Percentiles rank a stretch among this genome's conserved stretches.
These are phyloP conservation scores for Aethes cnicana DNA, from an alignment of 2,888 invertebrate genomes.

Conservation along the genomic window DNA sequence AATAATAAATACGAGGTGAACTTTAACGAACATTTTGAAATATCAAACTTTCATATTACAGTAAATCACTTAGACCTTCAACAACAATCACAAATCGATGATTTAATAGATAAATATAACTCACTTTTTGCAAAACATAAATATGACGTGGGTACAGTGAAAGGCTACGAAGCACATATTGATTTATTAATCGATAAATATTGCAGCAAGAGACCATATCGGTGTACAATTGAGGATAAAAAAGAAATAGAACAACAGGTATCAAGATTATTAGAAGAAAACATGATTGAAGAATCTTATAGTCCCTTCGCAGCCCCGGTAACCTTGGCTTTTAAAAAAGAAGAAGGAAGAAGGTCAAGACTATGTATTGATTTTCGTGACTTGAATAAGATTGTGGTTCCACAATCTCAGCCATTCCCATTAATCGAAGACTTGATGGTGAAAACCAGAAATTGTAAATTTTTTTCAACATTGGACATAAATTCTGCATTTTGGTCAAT, in stretches of 20 bases:
- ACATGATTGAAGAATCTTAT: constrained; percentile 36
- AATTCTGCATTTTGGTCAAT: constrained; percentile 52
- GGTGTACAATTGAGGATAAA: constrained; percentile 35
- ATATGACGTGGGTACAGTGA: constrained; percentile 32
- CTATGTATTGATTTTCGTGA: constrained; percentile 45
- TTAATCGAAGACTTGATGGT: constrained; percentile 41
- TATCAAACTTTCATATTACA: constrained; percentile 6
- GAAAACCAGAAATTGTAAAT: constrained; percentile 41
- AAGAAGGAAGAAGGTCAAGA: constrained; percentile 39
- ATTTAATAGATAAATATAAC: constrained; percentile 8
- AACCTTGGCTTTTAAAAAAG: constrained; percentile 36
- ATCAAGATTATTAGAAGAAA: constrained; percentile 31
- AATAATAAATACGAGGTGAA: constrained; percentile 7
- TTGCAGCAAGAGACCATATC: constrained; percentile 35
- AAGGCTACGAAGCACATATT: constrained; percentile 25
- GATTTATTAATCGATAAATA: constrained; percentile 22
- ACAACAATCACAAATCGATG: constrained; percentile 19
- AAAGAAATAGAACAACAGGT: constrained; percentile 35
- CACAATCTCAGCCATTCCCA: constrained; percentile 43
- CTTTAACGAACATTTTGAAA: constrained; percentile 11
- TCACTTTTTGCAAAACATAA: constrained; percentile 35
- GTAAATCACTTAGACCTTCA: constrained; percentile 13
- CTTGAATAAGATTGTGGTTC: constrained; percentile 40
- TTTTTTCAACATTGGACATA: constrained; percentile 42
- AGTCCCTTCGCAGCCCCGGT: constrained; percentile 39